Conservation (phyloP, 1,140 invertebrate species). For the Eurosta solidaginis region DNA sequence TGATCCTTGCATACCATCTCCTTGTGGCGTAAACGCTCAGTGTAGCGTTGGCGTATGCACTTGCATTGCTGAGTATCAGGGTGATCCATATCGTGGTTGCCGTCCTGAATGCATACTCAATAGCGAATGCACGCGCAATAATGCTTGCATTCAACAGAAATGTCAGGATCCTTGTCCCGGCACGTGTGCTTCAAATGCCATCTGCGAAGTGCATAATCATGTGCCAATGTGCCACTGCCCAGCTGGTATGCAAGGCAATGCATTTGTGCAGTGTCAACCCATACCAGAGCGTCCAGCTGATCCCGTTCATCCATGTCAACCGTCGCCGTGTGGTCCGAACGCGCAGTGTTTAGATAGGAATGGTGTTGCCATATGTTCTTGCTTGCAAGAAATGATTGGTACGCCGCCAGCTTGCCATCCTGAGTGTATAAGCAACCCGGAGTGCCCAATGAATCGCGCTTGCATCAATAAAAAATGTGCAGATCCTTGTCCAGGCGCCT, state of each 20-base stretch:
- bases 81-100: slow-evolving; percentile 70
- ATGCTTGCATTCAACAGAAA: slow-evolving; percentile 70
- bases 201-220: slow-evolving; percentile 71
- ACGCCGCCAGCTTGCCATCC: slow-evolving; percentile 74
- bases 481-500: slow-evolving; percentile 72
- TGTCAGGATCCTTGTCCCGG: slow-evolving; percentile 75
- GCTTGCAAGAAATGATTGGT: slow-evolving; percentile 71
- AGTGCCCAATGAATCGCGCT: slow-evolving; percentile 71
- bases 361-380: slow-evolving; percentile 69
- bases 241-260: slow-evolving; percentile 71
- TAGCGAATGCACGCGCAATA: slow-evolving; percentile 69
- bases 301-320: slow-evolving; percentile 64
- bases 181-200: slow-evolving; percentile 70
- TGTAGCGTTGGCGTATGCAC: slow-evolving; percentile 72
- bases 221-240: slow-evolving; percentile 72
- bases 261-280: slow-evolving; percentile 63
- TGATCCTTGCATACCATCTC: slow-evolving; percentile 71
- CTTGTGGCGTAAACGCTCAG: slow-evolving; percentile 71
- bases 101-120: slow-evolving; percentile 72
- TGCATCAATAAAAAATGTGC: slow-evolving; percentile 71
- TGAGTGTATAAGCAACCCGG: slow-evolving; percentile 73
- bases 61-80: slow-evolving; percentile 73
- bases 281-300: slow-evolving; percentile 59
- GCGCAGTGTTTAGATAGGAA: slow-evolving; percentile 68
- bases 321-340: slow-evolving; percentile 75